These are phyloP conservation scores for Listronotus bonariensis DNA, from an alignment of 1,140 invertebrate species.

Conservation along the genomic window DNA sequence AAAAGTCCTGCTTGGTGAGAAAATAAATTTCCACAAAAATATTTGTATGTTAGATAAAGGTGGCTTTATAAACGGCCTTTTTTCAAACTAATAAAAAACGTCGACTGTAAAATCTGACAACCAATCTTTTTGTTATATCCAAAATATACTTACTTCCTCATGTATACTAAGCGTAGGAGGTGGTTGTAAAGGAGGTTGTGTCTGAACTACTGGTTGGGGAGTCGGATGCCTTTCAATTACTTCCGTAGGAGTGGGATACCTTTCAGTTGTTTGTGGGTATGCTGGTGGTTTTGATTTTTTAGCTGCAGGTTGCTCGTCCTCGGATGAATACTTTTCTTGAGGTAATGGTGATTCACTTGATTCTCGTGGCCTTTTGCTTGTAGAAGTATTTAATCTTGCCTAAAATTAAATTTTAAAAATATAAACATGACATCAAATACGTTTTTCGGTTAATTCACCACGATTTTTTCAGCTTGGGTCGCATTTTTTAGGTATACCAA, in stretches of 20 bases:
- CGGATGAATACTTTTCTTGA: conserved; percentile 1
- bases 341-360: conserved; percentile 1
- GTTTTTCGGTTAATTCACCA: too few species aligned
- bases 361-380: conserved; percentile 11
- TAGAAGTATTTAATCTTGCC: conserved; percentile 13
- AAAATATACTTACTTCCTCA: neutral
- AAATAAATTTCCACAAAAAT: too few species aligned
- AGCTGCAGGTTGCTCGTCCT: conserved; percentile 16
- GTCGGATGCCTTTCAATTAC: conserved; percentile 20
- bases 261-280: conserved; percentile 12
- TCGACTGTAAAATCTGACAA: too few species aligned
- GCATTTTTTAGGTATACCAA: too few species aligned
- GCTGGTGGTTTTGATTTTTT: conserved; percentile 26
- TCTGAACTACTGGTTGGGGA: conserved; percentile 7
- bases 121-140: too few species aligned
- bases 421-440: neutral
- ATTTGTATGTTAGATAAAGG: too few species aligned
- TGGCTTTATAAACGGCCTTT: too few species aligned
- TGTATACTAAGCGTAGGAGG: neutral
- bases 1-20: too few species aligned
- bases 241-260: conserved; percentile 18
- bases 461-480: too few species aligned
- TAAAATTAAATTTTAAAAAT: neutral
- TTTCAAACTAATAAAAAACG: too few species aligned
- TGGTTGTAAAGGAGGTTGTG: neutral